Percentiles rank a stretch among this genome's conserved stretches.
phyloP scores from a whole-genome alignment of 2,797 vertebrate genomes.

The Cheirogaleus major region DNA sequence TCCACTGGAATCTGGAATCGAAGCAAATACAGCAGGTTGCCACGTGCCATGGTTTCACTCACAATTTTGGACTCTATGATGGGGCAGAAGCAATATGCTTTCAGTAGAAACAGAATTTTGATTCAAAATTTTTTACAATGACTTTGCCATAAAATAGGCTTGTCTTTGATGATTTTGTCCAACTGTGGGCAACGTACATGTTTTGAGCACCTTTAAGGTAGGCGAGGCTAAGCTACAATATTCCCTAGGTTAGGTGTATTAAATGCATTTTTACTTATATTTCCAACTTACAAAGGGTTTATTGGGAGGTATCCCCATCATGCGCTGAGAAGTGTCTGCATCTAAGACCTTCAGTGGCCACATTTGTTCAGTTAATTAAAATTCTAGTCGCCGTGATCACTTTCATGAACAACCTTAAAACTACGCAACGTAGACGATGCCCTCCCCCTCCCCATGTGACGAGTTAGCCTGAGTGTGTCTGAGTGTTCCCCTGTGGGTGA shows the following conservation, averaged over 20 bases:
- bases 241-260: not conserved
- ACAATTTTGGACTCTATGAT: not conserved
- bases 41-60: too few species aligned
- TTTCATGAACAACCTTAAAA: constrained; percentile 58
- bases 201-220: not conserved
- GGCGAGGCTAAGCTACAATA: not conserved
- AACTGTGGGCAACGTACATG: not conserved
- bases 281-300: not conserved
- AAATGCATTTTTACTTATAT: not conserved
- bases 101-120: not conserved
- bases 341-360: constrained; percentile 53
- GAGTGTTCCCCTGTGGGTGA: rapidly evolving
- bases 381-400: constrained; percentile 54
- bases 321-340: not conserved
- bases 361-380: constrained; percentile 42
- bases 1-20: not conserved
- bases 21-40: not conserved
- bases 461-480: constrained; percentile 50
- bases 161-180: not conserved
- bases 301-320: too few species aligned
- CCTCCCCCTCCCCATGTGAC: constrained; percentile 71
- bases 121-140: not conserved
- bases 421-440: not conserved
- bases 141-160: not conserved
- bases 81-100: not conserved